These are phyloP conservation scores for Parazoanthus atlanticus DNA, from an alignment of 92 coral and sea anemone species.

Conservation along the genomic window DNA sequence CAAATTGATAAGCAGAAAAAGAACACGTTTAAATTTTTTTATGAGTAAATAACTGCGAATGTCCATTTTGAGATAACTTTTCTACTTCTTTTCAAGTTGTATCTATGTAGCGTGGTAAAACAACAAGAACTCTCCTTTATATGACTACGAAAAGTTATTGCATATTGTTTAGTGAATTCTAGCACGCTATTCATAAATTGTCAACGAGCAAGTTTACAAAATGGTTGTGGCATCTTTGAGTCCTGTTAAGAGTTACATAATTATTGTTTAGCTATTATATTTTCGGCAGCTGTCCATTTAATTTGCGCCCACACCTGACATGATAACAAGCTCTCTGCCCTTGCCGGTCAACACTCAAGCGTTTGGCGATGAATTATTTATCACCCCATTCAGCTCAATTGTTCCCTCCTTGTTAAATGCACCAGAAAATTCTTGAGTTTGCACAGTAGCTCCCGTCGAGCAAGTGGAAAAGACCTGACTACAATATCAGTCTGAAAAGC, in stretches of 20 bases:
- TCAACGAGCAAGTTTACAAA: conserved; percentile 37
- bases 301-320: conserved; percentile 37
- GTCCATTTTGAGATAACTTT: neutral
- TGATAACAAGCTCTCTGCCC: conserved; percentile 26
- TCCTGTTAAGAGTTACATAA: conserved; percentile 37
- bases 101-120: neutral
- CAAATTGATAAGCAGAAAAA: neutral
- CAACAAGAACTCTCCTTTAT: neutral
- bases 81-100: neutral
- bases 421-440: conserved; percentile 26
- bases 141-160: conserved; percentile 22
- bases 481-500: neutral
- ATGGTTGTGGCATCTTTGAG: conserved; percentile 41
- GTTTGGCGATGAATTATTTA: conserved; percentile 37
- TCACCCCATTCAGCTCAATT: conserved; percentile 20
- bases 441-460: conserved; percentile 44
- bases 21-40: neutral
- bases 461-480: neutral
- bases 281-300: conserved; percentile 35
- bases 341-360: conserved; percentile 30
- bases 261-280: conserved; percentile 18
- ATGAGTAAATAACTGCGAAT: neutral
- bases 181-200: conserved; percentile 32
- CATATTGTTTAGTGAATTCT: conserved; percentile 40
- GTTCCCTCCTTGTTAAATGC: conserved; percentile 36